These are phyloP conservation scores for Drosophila kanekoi DNA, from an alignment of 2,888 invertebrate species.

Conservation along the genomic window DNA sequence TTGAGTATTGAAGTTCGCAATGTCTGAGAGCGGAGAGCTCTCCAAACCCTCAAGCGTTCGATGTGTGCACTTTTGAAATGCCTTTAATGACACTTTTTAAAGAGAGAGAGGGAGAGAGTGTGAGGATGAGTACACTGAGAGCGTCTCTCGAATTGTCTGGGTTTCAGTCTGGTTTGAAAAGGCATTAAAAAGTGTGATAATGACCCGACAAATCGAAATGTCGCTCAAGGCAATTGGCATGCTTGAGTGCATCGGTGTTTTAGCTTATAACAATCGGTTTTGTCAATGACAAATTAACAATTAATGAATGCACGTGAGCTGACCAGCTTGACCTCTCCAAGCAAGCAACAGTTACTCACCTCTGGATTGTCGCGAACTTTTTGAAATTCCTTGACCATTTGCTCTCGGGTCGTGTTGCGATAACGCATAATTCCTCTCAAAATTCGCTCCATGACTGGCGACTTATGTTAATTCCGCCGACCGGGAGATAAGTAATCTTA, in stretches of 20 bases:
- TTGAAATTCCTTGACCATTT: conserved; percentile 97
- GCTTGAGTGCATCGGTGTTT: conserved; percentile 18
- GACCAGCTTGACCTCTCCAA: conserved; percentile 7
- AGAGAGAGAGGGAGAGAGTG: background rate
- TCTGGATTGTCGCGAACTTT: conserved; percentile 94
- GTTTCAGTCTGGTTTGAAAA: conserved; percentile 21
- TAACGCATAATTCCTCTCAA: conserved; percentile 96
- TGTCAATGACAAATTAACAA: conserved; percentile 26
- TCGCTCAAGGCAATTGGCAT: conserved; percentile 25
- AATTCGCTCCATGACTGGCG: conserved; percentile 91
- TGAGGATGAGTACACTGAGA: conserved; percentile 3
- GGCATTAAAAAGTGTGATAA: conserved; percentile 57
- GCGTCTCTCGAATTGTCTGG: conserved; percentile 27
- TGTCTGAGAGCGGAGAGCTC: background rate
- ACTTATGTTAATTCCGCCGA: conserved; percentile 8
- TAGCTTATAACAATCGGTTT: background rate
- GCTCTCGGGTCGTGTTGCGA: conserved; percentile 91
- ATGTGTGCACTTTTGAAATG: conserved; percentile 6
- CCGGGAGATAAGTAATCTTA: conserved; percentile 11
- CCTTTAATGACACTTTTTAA: conserved; percentile 20
- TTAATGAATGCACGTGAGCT: conserved; percentile 4
- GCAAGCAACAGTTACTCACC: conserved; percentile 66
- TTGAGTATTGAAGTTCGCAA: background rate
- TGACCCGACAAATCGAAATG: conserved; percentile 28
- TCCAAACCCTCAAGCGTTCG: background rate